phyloP scores from a whole-genome alignment of 1,140 invertebrate species.

The Trachymyrmex septentrionalis region DNA sequence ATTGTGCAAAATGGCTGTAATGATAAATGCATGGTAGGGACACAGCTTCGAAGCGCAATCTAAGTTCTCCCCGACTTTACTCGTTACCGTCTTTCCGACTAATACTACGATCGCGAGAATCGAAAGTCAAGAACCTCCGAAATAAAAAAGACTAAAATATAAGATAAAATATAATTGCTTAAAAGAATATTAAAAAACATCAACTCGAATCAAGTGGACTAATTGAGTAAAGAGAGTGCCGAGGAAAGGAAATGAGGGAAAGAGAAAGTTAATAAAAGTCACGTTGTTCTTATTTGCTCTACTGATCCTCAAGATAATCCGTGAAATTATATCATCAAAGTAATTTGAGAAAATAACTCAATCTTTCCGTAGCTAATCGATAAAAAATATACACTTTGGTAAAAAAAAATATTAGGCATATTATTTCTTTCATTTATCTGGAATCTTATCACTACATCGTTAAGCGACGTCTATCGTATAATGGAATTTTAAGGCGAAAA shows the following conservation, averaged over 20 bases:
- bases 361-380: background rate
- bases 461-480: too few relatives aligned
- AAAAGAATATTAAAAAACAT: background rate
- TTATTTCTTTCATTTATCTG: too few relatives aligned
- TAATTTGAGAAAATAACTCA: background rate
- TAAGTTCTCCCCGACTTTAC: slow-evolving; percentile 39
- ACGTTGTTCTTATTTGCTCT: background rate
- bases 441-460: too few relatives aligned
- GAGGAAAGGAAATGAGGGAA: background rate
- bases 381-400: background rate
- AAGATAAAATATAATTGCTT: background rate
- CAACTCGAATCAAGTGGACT: background rate
- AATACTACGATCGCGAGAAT: background rate
- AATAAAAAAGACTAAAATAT: background rate
- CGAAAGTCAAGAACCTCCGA: background rate
- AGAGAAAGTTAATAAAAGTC: slow-evolving; percentile 11
- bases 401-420: too few relatives aligned
- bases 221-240: background rate
- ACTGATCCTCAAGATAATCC: slow-evolving; percentile 4
- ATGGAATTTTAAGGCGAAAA: too few relatives aligned
- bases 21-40: slow-evolving; percentile 21
- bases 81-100: slow-evolving; percentile 1
- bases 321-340: slow-evolving; percentile 15
- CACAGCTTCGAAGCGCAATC: slow-evolving; percentile 24
- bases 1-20: slow-evolving; percentile 15